A percentile compares a stretch with the other conserved stretches of the same genome.
Evolutionary conservation across 1,140 invertebrate genomes (phyloP).

Genomic region (Parapsyche elsis): DNA sequence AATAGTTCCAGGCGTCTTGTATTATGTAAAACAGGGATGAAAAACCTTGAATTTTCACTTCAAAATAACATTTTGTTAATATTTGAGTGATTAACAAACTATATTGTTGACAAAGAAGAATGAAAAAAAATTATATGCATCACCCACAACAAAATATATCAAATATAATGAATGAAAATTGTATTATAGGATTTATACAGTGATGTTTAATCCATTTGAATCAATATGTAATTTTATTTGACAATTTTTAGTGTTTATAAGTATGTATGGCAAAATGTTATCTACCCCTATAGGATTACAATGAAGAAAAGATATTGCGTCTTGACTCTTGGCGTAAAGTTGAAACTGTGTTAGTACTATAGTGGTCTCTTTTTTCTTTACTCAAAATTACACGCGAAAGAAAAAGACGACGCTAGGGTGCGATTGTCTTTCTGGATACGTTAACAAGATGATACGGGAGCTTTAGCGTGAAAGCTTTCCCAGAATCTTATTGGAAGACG

Average conservation of each 20-base stretch:
- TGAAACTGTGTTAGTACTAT: constrained; percentile 32
- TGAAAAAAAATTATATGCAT: no score
- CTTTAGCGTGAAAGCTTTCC: constrained; percentile 53
- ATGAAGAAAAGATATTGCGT: constrained; percentile 53
- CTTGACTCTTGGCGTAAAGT: constrained; percentile 42
- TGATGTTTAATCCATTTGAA: no score
- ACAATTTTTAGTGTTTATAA: not conserved
- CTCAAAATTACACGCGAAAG: not conserved
- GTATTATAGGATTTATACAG: no score
- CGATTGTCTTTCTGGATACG: not conserved
- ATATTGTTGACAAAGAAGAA: no score
- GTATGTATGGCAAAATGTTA: constrained; percentile 12
- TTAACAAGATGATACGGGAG: constrained; percentile 56
- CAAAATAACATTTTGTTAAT: constrained; percentile 1
- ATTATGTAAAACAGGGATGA: constrained; percentile 37
- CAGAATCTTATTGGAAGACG: constrained; percentile 54
- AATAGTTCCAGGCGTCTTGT: constrained; percentile 49
- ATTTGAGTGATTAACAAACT: no score
- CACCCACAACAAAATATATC: no score
- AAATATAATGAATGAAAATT: no score
- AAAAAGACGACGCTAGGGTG: not conserved
- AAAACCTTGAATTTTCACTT: not conserved
- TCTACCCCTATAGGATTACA: constrained; percentile 38
- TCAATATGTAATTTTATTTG: no score
- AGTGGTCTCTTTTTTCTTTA: not conserved